These are phyloP conservation scores for Metopolophium dirhodum DNA, from an alignment of 1,140 invertebrate species.

Conservation along the genomic window DNA sequence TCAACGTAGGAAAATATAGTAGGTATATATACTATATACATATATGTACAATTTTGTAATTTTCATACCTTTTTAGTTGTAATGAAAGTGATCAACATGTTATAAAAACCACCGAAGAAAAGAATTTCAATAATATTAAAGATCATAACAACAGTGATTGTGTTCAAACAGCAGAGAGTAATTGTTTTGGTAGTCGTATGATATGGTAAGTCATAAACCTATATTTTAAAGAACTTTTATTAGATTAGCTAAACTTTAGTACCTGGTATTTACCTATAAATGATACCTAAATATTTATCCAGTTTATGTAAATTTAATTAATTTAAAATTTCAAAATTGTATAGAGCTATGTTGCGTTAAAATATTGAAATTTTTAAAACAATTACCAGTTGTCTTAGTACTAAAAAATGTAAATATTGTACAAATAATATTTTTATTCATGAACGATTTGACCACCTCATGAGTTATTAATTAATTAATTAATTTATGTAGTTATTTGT, in stretches of 20 bases:
- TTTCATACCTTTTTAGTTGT: not conserved
- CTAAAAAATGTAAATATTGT: not conserved
- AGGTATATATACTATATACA: no score
- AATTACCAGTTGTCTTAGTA: not conserved
- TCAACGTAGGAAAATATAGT: no score
- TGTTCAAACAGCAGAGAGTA: not conserved
- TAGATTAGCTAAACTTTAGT: not conserved
- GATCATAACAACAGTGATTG: not conserved
- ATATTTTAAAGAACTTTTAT: not conserved
- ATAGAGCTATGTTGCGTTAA: no score
- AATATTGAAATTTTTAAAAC: no score
- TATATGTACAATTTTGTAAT: not conserved
- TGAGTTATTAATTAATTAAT: no score
- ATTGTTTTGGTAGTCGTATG: not conserved
- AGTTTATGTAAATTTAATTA: not conserved
- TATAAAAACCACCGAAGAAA: not conserved
- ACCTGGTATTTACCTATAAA: no score
- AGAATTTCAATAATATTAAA: not conserved
- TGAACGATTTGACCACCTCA: no score
- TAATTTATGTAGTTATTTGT: no score
- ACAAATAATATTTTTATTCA: no score
- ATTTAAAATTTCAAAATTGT: not conserved
- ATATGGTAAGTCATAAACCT: not conserved
- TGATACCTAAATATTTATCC: not conserved
- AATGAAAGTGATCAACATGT: not conserved